Evolutionary conservation across 2,888 invertebrate genomes (phyloP), one percentile per base, ranked within the genome.

Genomic region (Neoscelio sp.): DNA sequence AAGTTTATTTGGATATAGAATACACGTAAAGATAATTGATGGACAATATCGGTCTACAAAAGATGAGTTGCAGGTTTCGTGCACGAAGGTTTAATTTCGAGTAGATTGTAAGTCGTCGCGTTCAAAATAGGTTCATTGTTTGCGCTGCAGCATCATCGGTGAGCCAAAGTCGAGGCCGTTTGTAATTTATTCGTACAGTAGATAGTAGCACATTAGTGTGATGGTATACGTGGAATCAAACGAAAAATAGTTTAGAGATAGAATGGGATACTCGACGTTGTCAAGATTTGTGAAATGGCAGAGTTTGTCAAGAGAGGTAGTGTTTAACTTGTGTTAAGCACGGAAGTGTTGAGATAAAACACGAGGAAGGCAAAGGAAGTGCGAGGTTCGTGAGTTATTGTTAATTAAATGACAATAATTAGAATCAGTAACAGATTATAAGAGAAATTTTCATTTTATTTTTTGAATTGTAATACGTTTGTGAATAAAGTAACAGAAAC

Each of bases 281-380:
- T 82, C 67, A 67, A 8, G 77, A 74, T 84, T 80, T 83, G 86
- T 87, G 85, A 87, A 85, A 89, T 89, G 89, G 86, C 87, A 82
- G 89, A 88, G 83, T 86, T 89, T 80, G 87, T 89, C 74, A 88
- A 87, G 83, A 87, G 87, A 85, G 87, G 87, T 80, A 89, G 88
- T 73, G 88, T 85, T 75, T 88, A 88, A 60, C 82, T 88, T 46
- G 89, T 44, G 89, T 92, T 23, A 92, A 92, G 86, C 88, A 92
- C 52, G 90, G 92, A 67, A 92, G 92, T 85, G 91, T 92, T 75
- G 92, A 92, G 85, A 87, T 92, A 62, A 92, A 92, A 80, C 90
- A 90, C 65, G 92, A 92, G 40, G 92, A 92, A 2, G n/a, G n/a
- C n/a, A n/a, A 92, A 92, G 89, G 92, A 92, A 79, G 92, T 92